A percentile compares a stretch with the other conserved stretches of the same genome.
phyloP scores from a whole-genome alignment of 2,113 vertebrate genomes.

The Xiphophorus couchianus region DNA sequence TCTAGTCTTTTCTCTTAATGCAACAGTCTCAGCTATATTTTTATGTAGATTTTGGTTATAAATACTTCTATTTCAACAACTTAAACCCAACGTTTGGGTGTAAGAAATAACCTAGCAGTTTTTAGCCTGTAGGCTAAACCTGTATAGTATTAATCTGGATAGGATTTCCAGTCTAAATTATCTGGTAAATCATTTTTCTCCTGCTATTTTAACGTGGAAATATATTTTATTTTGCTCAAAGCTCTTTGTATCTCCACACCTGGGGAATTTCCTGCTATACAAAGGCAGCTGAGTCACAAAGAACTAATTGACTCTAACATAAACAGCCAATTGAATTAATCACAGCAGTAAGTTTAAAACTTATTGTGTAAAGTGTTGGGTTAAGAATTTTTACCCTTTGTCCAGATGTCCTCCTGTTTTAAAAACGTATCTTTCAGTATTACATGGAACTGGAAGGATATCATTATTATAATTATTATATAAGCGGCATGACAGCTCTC shows the following conservation, averaged over 20 bases:
- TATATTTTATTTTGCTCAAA: background rate
- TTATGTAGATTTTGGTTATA: too few species aligned
- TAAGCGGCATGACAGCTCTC: conserved; percentile 17
- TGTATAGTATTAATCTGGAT: too few species aligned
- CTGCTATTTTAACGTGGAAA: too few species aligned
- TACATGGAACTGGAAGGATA: background rate
- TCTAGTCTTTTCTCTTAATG: background rate
- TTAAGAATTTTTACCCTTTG: background rate
- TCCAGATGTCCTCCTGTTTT: background rate
- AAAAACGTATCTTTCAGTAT: conserved; percentile 46
- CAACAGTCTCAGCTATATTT: too few species aligned
- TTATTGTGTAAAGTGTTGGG: too few species aligned
- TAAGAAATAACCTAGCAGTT: too few species aligned
- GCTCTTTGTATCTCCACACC: background rate
- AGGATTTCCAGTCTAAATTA: background rate
- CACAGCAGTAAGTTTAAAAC: too few species aligned
- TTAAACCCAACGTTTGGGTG: too few species aligned
- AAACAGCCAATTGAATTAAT: conserved; percentile 4
- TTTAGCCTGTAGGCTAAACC: too few species aligned
- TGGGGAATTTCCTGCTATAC: conserved; percentile 29
- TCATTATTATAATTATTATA: conserved; percentile 14
- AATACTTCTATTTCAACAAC: too few species aligned
- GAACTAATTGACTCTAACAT: conserved; percentile 5
- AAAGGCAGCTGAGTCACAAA: conserved; percentile 1
- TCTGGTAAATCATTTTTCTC: too few species aligned